phyloP scores from a whole-genome alignment of 37 sponge, comb jelly and placozoan genomes.

The Chondrosia reniformis region DNA sequence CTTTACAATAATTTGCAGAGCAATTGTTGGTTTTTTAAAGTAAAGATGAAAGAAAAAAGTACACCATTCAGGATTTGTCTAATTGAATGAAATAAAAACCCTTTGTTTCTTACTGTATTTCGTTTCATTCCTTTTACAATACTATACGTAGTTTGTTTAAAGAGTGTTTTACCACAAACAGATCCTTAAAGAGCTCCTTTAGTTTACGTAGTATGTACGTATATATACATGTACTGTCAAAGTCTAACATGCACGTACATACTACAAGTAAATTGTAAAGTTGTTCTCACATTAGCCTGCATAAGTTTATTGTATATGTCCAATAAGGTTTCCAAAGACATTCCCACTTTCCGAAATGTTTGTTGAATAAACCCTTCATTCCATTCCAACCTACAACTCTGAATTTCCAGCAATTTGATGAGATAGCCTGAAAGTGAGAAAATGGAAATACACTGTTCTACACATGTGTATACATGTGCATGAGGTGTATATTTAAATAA shows the following conservation, averaged over 20 bases:
- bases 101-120: too few relatives aligned
- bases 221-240: conserved; percentile 4
- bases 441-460: neutral
- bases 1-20: too few relatives aligned
- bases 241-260: conserved; percentile 25
- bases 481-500: neutral
- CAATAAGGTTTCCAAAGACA: conserved; percentile 48
- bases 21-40: too few relatives aligned
- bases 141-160: too few relatives aligned
- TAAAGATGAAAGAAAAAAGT: too few relatives aligned
- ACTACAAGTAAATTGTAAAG: neutral
- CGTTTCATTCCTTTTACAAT: too few relatives aligned
- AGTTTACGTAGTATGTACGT: neutral
- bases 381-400: conserved; percentile 58
- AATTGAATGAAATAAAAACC: too few relatives aligned
- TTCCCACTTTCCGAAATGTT: conserved; percentile 53
- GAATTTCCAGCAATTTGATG: conserved; percentile 59
- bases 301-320: conserved; percentile 65
- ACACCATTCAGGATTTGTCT: too few relatives aligned
- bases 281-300: conserved; percentile 48
- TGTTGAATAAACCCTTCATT: conserved; percentile 26
- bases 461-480: neutral
- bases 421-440: conserved; percentile 31
- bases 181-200: conserved; percentile 48
- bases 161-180: too few relatives aligned